phyloP scores from a whole-genome alignment of 2,113 vertebrate genomes.

The Xyrauchen texanus region DNA sequence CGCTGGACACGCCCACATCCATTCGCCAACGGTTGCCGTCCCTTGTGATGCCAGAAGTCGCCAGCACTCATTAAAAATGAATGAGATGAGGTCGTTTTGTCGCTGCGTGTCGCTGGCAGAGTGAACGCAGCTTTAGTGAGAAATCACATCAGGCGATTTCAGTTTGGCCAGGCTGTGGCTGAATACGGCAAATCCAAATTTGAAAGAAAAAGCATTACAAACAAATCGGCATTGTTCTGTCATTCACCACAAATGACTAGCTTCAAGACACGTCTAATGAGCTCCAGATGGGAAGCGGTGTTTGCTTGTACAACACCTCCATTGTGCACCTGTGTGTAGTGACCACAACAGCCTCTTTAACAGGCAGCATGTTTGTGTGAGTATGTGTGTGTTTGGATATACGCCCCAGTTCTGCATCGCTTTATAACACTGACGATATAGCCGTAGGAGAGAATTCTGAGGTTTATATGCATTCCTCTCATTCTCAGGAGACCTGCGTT shows the following conservation, averaged over 20 bases:
- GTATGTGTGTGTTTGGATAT: not conserved
- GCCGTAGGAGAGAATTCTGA: not conserved
- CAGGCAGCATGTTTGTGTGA: too few relatives aligned
- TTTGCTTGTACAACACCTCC: constrained; percentile 14
- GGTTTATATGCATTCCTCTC: constrained; percentile 14
- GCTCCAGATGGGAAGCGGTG: not conserved
- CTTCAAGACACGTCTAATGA: not conserved
- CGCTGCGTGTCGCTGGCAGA: too few relatives aligned
- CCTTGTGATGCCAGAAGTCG: too few relatives aligned
- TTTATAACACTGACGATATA: not conserved
- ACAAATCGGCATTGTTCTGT: constrained; percentile 6
- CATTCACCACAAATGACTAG: not conserved
- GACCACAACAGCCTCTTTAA: not conserved
- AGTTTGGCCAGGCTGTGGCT: not conserved
- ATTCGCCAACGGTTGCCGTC: too few relatives aligned
- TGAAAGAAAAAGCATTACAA: not conserved
- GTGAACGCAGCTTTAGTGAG: not conserved
- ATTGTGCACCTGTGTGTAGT: constrained; percentile 32
- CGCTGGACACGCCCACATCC: too few relatives aligned
- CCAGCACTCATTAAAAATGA: too few relatives aligned
- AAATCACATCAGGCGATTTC: not conserved
- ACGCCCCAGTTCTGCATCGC: not conserved
- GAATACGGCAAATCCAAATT: not conserved
- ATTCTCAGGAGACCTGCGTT: not conserved
- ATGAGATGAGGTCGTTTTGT: too few relatives aligned